These are phyloP conservation scores for Vicugna pacos DNA, from an alignment of 2,113 vertebrate genomes.

Conservation along the genomic window DNA sequence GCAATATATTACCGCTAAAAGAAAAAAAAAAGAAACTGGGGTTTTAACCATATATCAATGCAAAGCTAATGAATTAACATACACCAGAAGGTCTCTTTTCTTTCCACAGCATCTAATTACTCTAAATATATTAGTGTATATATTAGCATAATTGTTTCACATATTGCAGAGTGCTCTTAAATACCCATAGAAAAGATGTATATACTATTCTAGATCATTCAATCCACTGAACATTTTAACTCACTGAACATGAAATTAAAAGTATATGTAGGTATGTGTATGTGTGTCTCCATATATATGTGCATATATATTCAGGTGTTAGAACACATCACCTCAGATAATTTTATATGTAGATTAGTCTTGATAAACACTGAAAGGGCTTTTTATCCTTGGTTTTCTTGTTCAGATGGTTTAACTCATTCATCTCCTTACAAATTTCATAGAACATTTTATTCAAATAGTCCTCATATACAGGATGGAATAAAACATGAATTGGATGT, in stretches of 20 bases:
- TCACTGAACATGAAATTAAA: slow-evolving; percentile 53
- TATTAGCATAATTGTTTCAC: slow-evolving; percentile 72
- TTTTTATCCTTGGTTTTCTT: not conserved
- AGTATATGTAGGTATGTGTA: not conserved
- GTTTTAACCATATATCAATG: slow-evolving; percentile 59
- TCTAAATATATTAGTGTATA: slow-evolving; percentile 74
- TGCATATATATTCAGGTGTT: slow-evolving; percentile 24
- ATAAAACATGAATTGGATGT: not conserved
- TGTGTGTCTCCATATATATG: not conserved
- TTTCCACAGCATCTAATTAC: slow-evolving; percentile 69
- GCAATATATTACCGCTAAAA: slow-evolving; percentile 42
- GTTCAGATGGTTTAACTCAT: slow-evolving; percentile 40
- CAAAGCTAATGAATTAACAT: slow-evolving; percentile 71
- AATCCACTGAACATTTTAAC: slow-evolving; percentile 51
- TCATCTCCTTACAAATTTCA: not conserved
- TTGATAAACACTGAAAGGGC: not conserved
- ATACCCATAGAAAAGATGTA: slow-evolving; percentile 41
- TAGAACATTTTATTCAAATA: not conserved
- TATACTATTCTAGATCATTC: slow-evolving; percentile 55
- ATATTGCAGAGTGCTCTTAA: slow-evolving; percentile 65
- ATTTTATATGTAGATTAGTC: slow-evolving; percentile 52
- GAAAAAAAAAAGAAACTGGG: slow-evolving; percentile 39
- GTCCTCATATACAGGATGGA: not conserved
- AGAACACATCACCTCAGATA: slow-evolving; percentile 24
- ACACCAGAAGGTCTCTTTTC: slow-evolving; percentile 70